These are phyloP conservation scores for Dolomedes plantarius DNA, from an alignment of 2,888 invertebrate genomes.

Conservation along the genomic window DNA sequence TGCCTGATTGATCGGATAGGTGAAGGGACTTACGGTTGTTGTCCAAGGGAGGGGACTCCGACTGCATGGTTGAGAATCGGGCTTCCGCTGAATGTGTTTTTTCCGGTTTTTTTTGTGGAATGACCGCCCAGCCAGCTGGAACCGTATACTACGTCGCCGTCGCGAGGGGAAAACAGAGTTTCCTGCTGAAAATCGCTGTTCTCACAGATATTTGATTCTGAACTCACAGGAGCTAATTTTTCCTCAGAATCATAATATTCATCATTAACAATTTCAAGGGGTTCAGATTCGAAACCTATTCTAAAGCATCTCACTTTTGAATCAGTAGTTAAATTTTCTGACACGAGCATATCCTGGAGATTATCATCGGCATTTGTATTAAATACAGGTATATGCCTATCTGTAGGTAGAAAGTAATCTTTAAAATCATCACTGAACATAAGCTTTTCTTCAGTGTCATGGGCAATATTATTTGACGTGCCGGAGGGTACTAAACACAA, in stretches of 20 bases:
- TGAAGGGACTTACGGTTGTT: slow-evolving; percentile 23
- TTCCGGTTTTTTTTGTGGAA: slow-evolving; percentile 51
- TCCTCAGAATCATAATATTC: neutral
- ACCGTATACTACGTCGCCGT: slow-evolving; percentile 64
- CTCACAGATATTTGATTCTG: slow-evolving; percentile 6
- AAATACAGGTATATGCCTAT: slow-evolving; percentile 23
- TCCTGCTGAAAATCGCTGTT: slow-evolving; percentile 31
- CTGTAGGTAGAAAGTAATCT: slow-evolving; percentile 60
- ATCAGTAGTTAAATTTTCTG: neutral
- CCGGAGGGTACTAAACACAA: slow-evolving; percentile 54
- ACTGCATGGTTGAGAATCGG: slow-evolving; percentile 31
- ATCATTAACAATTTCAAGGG: neutral
- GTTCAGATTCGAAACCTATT: slow-evolving; percentile 43
- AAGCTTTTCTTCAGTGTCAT: slow-evolving; percentile 13
- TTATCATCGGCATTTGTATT: neutral
- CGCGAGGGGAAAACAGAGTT: slow-evolving; percentile 61
- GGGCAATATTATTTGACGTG: neutral
- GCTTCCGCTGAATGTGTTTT: slow-evolving; percentile 60
- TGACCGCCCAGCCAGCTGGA: slow-evolving; percentile 48
- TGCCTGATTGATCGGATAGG: slow-evolving; percentile 27
- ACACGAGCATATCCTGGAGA: neutral
- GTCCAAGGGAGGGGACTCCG: slow-evolving; percentile 45
- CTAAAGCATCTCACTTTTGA: slow-evolving; percentile 36
- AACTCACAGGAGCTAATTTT: neutral
- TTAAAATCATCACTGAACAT: slow-evolving; percentile 64